Conservation (phyloP, 2,888 invertebrate species). For the Stenodema calcarata region DNA sequence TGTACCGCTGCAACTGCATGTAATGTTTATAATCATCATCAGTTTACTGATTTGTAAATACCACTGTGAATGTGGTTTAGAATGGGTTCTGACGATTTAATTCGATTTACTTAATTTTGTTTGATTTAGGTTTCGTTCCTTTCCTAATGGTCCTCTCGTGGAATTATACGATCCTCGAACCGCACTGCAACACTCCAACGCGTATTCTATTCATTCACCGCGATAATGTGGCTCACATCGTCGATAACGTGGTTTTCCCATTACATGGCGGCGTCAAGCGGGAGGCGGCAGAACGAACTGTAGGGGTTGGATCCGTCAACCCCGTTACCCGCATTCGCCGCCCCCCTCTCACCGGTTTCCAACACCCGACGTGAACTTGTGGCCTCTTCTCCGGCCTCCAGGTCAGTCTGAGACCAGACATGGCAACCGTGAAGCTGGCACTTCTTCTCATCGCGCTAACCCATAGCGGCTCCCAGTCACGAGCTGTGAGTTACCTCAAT, state of each 20-base stretch:
- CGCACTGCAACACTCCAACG: too few relatives aligned
- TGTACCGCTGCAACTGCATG: too few relatives aligned
- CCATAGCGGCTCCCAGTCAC: conserved; percentile 20
- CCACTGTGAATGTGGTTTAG: too few relatives aligned
- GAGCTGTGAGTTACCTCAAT: conserved; percentile 17
- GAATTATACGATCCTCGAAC: too few relatives aligned
- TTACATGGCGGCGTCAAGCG: neutral
- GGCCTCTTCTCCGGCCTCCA: conserved; percentile 27
- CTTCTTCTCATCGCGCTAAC: conserved; percentile 23
- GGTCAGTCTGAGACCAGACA: conserved; percentile 43
- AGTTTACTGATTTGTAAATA: too few relatives aligned
- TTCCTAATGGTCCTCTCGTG: too few relatives aligned
- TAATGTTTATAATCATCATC: too few relatives aligned
- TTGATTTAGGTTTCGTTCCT: too few relatives aligned
- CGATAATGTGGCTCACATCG: neutral
- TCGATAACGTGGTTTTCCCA: neutral
- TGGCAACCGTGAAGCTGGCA: conserved; percentile 17
- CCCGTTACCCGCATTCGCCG: neutral
- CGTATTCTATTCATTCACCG: too few relatives aligned
- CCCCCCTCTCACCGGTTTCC: neutral
- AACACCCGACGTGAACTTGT: conserved; percentile 25
- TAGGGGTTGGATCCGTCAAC: neutral
- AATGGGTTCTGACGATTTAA: too few relatives aligned
- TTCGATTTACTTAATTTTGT: too few relatives aligned
- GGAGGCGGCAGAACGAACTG: neutral